phyloP scores from a whole-genome alignment of 2,113 vertebrate species.

The Bubo scandiacus region DNA sequence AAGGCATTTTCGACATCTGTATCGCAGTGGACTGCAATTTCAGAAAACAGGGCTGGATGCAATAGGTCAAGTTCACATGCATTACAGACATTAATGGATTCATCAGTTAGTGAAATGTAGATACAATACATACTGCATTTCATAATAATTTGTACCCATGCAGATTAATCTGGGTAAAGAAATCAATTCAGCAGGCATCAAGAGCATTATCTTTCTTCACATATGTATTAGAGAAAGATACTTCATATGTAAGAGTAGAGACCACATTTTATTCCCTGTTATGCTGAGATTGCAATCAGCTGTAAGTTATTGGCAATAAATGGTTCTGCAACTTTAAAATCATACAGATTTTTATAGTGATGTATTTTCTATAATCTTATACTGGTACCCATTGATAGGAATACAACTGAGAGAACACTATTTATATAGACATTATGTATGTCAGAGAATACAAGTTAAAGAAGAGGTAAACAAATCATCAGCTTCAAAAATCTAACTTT shows the following conservation, averaged over 20 bases:
- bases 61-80: background rate
- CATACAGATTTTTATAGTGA: background rate
- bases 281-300: background rate
- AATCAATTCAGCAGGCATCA: background rate
- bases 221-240: background rate
- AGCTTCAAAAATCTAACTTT: background rate
- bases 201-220: background rate
- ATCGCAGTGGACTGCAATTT: background rate
- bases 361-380: background rate
- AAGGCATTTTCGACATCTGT: rapidly evolving
- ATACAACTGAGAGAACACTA: background rate
- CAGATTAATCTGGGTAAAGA: background rate
- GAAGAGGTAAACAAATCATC: background rate
- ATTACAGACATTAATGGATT: background rate
- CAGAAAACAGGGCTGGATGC: background rate
- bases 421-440: background rate
- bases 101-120: background rate
- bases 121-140: background rate
- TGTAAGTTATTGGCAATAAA: background rate
- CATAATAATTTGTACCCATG: background rate
- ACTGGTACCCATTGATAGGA: background rate
- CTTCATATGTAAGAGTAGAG: background rate
- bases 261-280: background rate
- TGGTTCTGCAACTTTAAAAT: background rate
- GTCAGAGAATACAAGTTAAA: background rate